These are phyloP conservation scores for Pogonocichla stellata DNA, from an alignment of 2,113 vertebrate genomes.

Conservation along the genomic window DNA sequence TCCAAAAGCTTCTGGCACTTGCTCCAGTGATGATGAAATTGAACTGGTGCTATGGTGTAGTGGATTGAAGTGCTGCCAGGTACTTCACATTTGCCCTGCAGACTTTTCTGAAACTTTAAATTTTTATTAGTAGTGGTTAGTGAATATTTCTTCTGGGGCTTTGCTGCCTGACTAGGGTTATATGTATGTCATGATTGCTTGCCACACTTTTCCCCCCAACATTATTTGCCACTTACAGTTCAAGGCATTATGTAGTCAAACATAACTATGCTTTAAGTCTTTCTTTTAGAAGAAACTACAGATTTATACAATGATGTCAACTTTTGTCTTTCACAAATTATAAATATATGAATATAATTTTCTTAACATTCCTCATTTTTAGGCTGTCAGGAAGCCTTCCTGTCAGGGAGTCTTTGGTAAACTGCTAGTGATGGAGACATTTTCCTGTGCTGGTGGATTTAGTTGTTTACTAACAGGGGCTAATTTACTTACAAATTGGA, in stretches of 20 bases:
- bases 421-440: neutral
- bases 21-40: neutral
- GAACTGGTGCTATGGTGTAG: neutral
- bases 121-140: neutral
- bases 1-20: neutral
- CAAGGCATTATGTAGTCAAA: neutral
- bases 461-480: neutral
- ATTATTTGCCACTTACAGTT: neutral
- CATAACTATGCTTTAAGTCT: neutral
- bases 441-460: neutral
- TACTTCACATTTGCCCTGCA: neutral
- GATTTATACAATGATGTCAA: neutral
- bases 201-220: rapidly evolving
- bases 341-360: neutral
- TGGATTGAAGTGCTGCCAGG: neutral
- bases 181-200: rapidly evolving
- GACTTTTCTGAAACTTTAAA: neutral
- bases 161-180: neutral
- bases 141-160: neutral
- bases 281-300: neutral
- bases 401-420: neutral
- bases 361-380: neutral
- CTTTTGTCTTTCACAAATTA: neutral
- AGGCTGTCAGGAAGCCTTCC: neutral
- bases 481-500: neutral